phyloP scores from a whole-genome alignment of 64 coral and sea anemone genomes.

The Anthopleura sola region DNA sequence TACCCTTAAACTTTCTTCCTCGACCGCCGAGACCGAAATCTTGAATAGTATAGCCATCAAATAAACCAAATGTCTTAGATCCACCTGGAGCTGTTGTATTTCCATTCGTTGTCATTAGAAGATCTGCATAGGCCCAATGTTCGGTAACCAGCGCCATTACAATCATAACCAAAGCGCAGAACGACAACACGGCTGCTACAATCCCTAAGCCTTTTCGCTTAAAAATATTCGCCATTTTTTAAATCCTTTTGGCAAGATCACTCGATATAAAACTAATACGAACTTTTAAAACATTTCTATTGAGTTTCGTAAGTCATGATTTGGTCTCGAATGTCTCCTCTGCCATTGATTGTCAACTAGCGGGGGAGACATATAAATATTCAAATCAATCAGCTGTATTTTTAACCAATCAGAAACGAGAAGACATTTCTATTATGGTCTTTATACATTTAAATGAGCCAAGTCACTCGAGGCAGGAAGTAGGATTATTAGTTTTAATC shows the following conservation, averaged over 20 bases:
- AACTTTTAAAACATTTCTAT: neutral
- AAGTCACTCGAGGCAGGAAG: neutral
- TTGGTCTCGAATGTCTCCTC: neutral
- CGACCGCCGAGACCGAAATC: slow-evolving; percentile 42
- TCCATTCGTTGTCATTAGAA: neutral
- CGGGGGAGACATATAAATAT: neutral
- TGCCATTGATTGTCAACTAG: neutral
- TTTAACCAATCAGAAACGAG: neutral
- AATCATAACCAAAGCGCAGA: slow-evolving; percentile 44
- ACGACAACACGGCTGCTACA: slow-evolving; percentile 28
- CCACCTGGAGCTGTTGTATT: slow-evolving; percentile 29
- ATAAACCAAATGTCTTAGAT: slow-evolving; percentile 46
- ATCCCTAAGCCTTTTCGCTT: slow-evolving; percentile 42
- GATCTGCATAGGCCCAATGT: slow-evolving; percentile 45
- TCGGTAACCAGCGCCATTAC: slow-evolving; percentile 38
- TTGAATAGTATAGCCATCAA: slow-evolving; percentile 7
- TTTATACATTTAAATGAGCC: neutral
- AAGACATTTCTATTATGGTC: neutral
- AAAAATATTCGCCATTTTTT: slow-evolving; percentile 48
- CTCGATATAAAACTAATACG: neutral
- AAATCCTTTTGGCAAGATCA: neutral
- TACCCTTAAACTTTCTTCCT: slow-evolving; percentile 49
- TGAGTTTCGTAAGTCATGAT: neutral
- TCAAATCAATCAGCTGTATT: neutral
- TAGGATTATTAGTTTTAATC: too few species aligned